A percentile compares a stretch with the other conserved stretches of the same genome.
Conservation (phyloP, 2,113 vertebrate genomes). For the Tachysurus vachellii region DNA sequence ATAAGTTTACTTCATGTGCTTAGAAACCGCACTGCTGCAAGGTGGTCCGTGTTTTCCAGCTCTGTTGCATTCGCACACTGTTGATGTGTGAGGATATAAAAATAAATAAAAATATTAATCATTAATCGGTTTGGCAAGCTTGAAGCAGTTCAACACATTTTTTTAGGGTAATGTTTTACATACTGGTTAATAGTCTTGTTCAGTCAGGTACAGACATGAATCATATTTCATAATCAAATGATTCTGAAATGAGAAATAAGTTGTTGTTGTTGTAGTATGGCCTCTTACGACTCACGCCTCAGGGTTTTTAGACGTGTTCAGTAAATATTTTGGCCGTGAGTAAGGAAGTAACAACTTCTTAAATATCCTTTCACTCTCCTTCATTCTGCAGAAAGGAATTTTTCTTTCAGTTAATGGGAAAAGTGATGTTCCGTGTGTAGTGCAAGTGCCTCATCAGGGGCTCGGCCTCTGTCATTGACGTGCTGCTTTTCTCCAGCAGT, state of each 20-base stretch:
- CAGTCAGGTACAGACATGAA: background rate
- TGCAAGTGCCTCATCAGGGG: slow-evolving; percentile 37
- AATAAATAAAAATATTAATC: background rate
- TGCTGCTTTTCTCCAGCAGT: slow-evolving; percentile 38
- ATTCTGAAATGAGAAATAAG: slow-evolving; percentile 5
- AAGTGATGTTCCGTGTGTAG: slow-evolving; percentile 1
- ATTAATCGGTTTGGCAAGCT: background rate
- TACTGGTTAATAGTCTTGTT: background rate
- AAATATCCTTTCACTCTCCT: slow-evolving; percentile 24
- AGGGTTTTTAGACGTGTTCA: background rate
- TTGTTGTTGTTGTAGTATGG: slow-evolving; percentile 1
- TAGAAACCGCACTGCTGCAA: background rate
- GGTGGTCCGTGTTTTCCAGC: background rate
- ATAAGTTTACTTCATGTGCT: background rate
- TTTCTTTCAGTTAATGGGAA: slow-evolving; percentile 37
- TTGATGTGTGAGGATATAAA: background rate
- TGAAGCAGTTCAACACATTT: background rate
- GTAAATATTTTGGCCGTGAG: slow-evolving; percentile 33
- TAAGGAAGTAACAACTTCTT: slow-evolving; percentile 29
- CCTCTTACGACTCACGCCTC: slow-evolving; percentile 6
- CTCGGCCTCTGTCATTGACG: slow-evolving; percentile 30
- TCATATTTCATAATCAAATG: slow-evolving; percentile 1
- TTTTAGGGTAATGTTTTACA: background rate
- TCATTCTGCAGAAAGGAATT: slow-evolving; percentile 24
- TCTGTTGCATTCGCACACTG: background rate